Percentiles rank a stretch among this genome's conserved stretches.
Evolutionary conservation across 2,888 invertebrate species (phyloP).

Genomic region (Aspidiotus destructor): DNA sequence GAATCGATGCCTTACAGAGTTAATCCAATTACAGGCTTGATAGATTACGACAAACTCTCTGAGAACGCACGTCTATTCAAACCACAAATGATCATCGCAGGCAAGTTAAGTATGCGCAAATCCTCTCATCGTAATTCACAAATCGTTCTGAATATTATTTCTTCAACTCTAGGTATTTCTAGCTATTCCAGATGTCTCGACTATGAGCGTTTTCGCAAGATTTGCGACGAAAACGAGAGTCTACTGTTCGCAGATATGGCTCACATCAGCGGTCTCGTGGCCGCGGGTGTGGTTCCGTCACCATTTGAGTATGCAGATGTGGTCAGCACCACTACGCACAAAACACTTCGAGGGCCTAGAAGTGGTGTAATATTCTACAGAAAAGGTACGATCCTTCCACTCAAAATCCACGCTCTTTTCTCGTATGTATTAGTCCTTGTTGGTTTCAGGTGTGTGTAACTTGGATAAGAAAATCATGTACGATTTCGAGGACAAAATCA

Average conservation of each 20-base stretch:
- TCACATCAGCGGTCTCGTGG: slow-evolving; percentile 82
- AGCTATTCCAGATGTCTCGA: slow-evolving; percentile 87
- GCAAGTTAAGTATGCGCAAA: slow-evolving; percentile 40
- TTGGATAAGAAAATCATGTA: too few species aligned
- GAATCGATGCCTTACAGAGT: slow-evolving; percentile 95
- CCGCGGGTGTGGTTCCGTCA: slow-evolving; percentile 74
- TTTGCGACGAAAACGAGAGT: slow-evolving; percentile 71
- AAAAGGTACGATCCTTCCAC: slow-evolving; percentile 51
- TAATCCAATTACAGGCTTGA: slow-evolving; percentile 66
- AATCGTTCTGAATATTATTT: too few species aligned
- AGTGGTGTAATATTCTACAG: slow-evolving; percentile 33
- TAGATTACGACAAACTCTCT: slow-evolving; percentile 81
- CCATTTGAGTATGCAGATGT: slow-evolving; percentile 84
- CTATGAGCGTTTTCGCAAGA: slow-evolving; percentile 61
- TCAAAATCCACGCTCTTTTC: too few species aligned
- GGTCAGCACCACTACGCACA: slow-evolving; percentile 89
- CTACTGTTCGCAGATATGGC: slow-evolving; percentile 93
- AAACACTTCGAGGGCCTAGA: slow-evolving; percentile 73
- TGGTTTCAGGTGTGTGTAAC: too few species aligned
- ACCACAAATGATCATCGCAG: slow-evolving; percentile 86
- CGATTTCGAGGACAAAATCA: slow-evolving; percentile 62
- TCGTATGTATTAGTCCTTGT: too few species aligned
- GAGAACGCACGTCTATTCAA: slow-evolving; percentile 77
- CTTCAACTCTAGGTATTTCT: slow-evolving; percentile 47
- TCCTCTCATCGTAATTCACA: too few species aligned